Conservation (phyloP, 2,113 vertebrate species). For the Microcebus griseorufus region DNA sequence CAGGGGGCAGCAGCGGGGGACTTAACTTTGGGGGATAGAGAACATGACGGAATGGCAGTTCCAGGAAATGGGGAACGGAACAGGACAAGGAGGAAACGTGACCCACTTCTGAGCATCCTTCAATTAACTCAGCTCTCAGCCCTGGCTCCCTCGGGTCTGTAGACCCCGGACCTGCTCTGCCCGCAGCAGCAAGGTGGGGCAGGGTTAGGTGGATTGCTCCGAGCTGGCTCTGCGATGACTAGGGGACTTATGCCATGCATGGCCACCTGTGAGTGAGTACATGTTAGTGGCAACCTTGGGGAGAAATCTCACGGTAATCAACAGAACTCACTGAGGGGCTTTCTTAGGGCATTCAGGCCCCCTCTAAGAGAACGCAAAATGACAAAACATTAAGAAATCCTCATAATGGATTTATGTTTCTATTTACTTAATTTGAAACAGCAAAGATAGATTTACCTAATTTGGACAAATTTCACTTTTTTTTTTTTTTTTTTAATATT, state of each 20-base stretch:
- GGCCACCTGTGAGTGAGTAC: background rate
- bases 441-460: background rate
- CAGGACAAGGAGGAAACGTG: background rate
- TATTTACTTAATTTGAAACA: slow-evolving; percentile 7
- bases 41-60: background rate
- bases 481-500: slow-evolving; percentile 45
- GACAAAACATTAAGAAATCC: background rate
- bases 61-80: background rate
- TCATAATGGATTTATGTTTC: background rate
- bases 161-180: background rate
- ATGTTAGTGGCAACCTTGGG: background rate
- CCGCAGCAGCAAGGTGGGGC: rapidly evolving
- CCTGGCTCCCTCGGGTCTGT: background rate
- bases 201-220: background rate
- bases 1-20: background rate
- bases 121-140: background rate
- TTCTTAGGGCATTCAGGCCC: background rate
- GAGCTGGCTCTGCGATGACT: background rate
- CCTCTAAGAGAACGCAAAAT: background rate
- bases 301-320: background rate
- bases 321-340: background rate
- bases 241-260: background rate
- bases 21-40: background rate
- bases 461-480: slow-evolving; percentile 22
- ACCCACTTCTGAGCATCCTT: background rate